A percentile compares a stretch with the other conserved stretches of the same genome.
phyloP scores from a whole-genome alignment of 2,113 vertebrate genomes.

The Ivindomyrus marchei region DNA sequence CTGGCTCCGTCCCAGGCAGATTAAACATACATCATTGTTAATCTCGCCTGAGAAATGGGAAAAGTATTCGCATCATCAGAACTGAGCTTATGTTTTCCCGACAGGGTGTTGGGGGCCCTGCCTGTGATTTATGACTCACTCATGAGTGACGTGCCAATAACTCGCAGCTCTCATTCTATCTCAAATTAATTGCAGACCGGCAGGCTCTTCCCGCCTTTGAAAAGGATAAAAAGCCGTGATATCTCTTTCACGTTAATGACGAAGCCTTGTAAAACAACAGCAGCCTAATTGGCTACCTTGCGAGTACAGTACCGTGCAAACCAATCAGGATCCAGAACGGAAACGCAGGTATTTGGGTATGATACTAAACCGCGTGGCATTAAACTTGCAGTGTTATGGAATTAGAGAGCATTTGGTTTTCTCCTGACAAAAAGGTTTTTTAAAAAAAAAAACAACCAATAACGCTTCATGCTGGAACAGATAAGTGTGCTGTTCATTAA shows the following conservation, averaged over 20 bases:
- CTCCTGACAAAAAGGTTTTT: background rate
- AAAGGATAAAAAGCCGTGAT: slow-evolving; percentile 24
- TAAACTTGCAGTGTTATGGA: background rate
- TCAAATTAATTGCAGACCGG: slow-evolving; percentile 55
- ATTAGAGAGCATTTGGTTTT: background rate
- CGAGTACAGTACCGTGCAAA: background rate
- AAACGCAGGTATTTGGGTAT: background rate
- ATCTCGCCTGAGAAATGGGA: slow-evolving; percentile 53
- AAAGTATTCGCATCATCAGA: slow-evolving; percentile 53
- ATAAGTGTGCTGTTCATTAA: background rate
- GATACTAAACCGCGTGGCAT: background rate
- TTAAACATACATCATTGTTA: slow-evolving; percentile 48
- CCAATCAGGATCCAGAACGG: background rate
- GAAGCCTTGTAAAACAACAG: slow-evolving; percentile 13
- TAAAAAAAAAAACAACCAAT: background rate
- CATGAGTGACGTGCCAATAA: slow-evolving; percentile 49
- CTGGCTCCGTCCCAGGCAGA: slow-evolving; percentile 35
- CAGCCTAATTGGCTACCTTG: slow-evolving; percentile 11
- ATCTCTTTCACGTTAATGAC: slow-evolving; percentile 14
- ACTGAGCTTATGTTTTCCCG: slow-evolving; percentile 62
- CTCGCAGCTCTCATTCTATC: slow-evolving; percentile 53
- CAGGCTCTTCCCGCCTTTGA: slow-evolving; percentile 41
- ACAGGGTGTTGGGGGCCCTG: slow-evolving; percentile 52
- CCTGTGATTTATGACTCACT: slow-evolving; percentile 50
- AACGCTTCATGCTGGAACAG: background rate